Evolutionary conservation across 2,113 vertebrate species (phyloP), one percentile per base, ranked within the genome.

Genomic region (Probosciger aterrimus): DNA sequence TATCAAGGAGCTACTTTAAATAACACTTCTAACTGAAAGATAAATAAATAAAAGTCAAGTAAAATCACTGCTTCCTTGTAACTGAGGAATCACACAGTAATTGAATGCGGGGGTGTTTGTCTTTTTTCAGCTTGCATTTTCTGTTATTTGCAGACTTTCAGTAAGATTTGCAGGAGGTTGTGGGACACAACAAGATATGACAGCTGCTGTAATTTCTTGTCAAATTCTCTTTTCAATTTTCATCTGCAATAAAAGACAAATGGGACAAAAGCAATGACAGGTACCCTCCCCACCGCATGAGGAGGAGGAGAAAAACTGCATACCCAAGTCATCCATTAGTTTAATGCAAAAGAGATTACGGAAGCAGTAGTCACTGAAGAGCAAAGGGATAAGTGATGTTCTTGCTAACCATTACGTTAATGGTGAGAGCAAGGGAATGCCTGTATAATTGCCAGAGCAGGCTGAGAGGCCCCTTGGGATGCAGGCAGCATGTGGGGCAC

Each of bases 321-420:
- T 43, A 49, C n/a, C 80, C 46, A 50, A 83, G 79, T 70, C 65
- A 82, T 43, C 75, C 91, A 91, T 91, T 90, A 95, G 81, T 71
- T 80, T 88, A 92, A 93, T 75, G 69, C 87, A 73, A 79, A 91
- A 92, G 71, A 77, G 69, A 91, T 87, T 87, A 88, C 8, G 31
- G 82, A 92, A 93, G 50, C 63, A 65, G 39, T 30, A 96, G 86
- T 67, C 78, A 62, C 76, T 94, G 76, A 81, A 53, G 86, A 95
- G 93, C 92, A 77, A 89, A 80, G 50, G 57, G 81, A 60, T 93
- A 95, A 96, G 87, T 63, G 93, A 93, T 92, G 73, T 15, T 93
- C 86, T 90, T 55, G 60, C 79, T 64, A 68, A 85, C 79, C 88
- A 94, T 93, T 96, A 94, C 2, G 0, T 69, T 95, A 96, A 94